Base-by-base conservation (phyloP, 2,888 invertebrate genomes). In the Trachelus tabidus region DNA sequence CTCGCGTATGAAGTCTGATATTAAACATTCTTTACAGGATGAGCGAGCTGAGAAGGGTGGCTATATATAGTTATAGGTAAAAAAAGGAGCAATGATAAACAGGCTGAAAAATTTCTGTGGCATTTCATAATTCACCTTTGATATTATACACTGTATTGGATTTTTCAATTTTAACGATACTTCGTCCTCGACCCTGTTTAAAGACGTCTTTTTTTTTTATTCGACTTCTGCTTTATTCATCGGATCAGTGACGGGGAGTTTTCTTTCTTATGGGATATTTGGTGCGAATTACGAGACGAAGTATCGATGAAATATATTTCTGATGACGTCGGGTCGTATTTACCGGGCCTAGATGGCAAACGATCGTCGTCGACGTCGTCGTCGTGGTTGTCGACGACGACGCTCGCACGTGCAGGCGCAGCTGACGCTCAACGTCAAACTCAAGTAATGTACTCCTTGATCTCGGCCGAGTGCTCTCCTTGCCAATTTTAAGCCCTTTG, bases 401-500 rank as follows among this genome's bases (percentile, higher is more conserved):
- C 82, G 81, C 82, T 78, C 84, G 84, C 87, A 85, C 85, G 81
- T 84, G 86, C 85, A 84, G 84, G 87, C 71, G 71, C 89, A 90
- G 90, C 90, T 90, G 90, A 89, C 88, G 88, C 87, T 84, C 84
- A 84, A 88, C 85, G 90, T 90, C 90, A 90, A 89, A 90, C 86
- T 88, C 90, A 88, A 89, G 87, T 89, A 89, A 89, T 88, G 88
- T 85, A 83, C 86, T 82, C 83, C 87, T 88, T 87, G 85, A 87
- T 89, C 87, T 87, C 83, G 81, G 69, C 79, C 75, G 81, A 80
- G 80, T 81, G 81, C 79, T 81, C 81, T 80, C 83, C 81, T 84
- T 85, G 84, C 85, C 86, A 87, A 86, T 89, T 89, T 90, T 86
- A 87, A 86, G 84, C 85, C 83, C 87, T 88, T 89, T 90, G 89